phyloP scores from a whole-genome alignment of 35 echinoderm and acorn worm genomes.

The Apostichopus californicus region DNA sequence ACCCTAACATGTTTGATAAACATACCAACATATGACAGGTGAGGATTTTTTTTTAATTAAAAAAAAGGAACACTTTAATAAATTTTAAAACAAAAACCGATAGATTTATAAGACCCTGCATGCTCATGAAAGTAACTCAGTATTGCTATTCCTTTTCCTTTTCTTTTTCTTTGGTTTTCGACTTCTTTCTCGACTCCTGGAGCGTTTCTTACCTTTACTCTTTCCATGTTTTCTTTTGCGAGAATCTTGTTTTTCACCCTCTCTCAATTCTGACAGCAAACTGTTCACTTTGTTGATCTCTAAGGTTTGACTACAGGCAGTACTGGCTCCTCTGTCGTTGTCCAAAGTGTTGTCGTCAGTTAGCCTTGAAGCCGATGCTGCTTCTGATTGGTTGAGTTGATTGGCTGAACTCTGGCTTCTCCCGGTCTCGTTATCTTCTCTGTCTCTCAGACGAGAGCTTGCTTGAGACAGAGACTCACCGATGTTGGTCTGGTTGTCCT shows the following conservation, averaged over 20 bases:
- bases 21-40: too few species aligned
- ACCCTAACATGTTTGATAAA: too few species aligned
- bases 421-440: too few species aligned
- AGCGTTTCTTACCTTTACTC: neutral
- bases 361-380: neutral
- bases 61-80: too few species aligned
- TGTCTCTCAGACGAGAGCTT: neutral
- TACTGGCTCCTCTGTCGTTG: too few species aligned
- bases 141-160: neutral
- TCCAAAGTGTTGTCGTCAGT: too few species aligned
- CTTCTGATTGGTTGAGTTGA: neutral
- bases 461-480: neutral
- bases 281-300: neutral
- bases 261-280: neutral
- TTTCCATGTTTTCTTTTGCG: neutral
- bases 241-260: neutral
- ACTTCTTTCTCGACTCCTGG: neutral
- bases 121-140: neutral
- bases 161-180: slow-evolving; percentile 16
- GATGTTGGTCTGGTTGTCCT: neutral
- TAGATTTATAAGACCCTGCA: neutral
- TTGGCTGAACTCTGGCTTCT: too few species aligned
- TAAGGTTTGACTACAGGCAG: neutral
- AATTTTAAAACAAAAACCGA: neutral
- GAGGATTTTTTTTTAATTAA: too few species aligned